These are phyloP conservation scores for Bimastos eiseni DNA, from an alignment of 2,888 invertebrate species.

Conservation along the genomic window DNA sequence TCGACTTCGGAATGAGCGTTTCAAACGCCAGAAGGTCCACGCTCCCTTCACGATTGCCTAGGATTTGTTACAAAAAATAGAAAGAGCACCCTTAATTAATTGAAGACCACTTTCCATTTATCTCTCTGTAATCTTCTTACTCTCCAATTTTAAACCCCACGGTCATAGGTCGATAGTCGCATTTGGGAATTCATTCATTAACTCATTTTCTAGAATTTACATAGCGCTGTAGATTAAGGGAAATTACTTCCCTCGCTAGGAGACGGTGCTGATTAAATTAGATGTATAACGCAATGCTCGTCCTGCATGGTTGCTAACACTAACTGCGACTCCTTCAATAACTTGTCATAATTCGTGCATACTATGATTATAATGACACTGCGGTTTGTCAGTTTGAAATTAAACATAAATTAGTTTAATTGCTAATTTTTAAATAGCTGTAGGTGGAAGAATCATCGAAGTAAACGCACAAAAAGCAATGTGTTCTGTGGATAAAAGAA, in stretches of 20 bases:
- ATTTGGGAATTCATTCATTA: not conserved
- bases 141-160: not conserved
- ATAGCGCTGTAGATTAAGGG: too few species aligned
- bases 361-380: too few species aligned
- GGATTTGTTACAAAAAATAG: not conserved
- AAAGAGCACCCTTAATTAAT: not conserved
- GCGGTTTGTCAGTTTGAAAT: too few species aligned
- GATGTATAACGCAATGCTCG: too few species aligned
- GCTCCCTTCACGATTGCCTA: conserved; percentile 63
- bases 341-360: too few species aligned
- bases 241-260: too few species aligned
- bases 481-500: not conserved
- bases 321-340: too few species aligned
- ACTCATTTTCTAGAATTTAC: too few species aligned
- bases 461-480: not conserved
- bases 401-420: not conserved
- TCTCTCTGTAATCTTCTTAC: not conserved
- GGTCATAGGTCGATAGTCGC: not conserved
- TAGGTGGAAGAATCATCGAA: not conserved
- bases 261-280: too few species aligned
- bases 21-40: conserved; percentile 92
- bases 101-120: not conserved
- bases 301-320: too few species aligned
- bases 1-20: conserved; percentile 91
- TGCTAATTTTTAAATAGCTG: not conserved